Conservation (phyloP, 2,113 vertebrate species). For the Ochotona princeps region DNA sequence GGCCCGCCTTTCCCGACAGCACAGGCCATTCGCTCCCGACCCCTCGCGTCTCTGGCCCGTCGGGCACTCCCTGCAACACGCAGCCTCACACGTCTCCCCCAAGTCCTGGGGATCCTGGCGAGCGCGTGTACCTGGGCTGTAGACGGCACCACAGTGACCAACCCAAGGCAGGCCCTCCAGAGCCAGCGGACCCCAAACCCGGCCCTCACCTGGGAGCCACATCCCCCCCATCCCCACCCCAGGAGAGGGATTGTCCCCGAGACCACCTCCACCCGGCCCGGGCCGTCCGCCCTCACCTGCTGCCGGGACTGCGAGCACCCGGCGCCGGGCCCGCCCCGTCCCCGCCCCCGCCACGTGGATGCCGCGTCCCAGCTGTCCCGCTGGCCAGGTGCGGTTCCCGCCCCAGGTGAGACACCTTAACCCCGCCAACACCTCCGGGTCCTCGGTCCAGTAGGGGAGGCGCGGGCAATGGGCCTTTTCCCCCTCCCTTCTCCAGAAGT, state of each 20-base stretch:
- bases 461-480: neutral
- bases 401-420: neutral
- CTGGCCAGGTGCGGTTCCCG: neutral
- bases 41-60: neutral
- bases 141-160: neutral
- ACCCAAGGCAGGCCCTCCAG: neutral
- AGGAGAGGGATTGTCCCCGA: neutral
- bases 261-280: neutral
- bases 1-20: neutral
- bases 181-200: neutral
- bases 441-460: neutral
- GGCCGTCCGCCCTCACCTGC: neutral
- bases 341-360: conserved; percentile 66
- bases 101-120: neutral
- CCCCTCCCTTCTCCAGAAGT: neutral
- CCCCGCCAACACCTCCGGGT: neutral
- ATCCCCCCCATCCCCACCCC: neutral
- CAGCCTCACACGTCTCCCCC: neutral
- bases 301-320: neutral
- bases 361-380: neutral
- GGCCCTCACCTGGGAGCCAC: neutral
- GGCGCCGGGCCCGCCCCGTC: neutral
- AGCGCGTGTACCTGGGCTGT: no score
- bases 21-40: neutral
- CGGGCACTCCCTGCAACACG: neutral